These are phyloP conservation scores for Wiebesia pumilae DNA, from an alignment of 1,140 invertebrate genomes.

Conservation along the genomic window DNA sequence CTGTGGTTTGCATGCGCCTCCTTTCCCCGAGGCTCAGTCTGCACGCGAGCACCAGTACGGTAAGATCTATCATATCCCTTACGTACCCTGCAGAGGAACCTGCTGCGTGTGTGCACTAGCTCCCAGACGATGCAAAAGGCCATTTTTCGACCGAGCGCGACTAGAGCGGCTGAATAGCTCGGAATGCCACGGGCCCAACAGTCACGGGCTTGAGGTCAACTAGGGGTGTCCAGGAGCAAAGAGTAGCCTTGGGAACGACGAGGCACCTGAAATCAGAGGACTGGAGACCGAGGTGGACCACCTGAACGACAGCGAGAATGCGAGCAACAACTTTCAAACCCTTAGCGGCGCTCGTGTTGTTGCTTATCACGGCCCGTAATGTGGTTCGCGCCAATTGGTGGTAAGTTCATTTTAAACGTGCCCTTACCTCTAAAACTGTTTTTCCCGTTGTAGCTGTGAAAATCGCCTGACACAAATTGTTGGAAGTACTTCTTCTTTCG, in stretches of 20 bases:
- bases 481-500: too few species aligned
- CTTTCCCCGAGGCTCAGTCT: constrained; percentile 65
- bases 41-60: constrained; percentile 69
- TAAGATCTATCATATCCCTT: constrained; percentile 50
- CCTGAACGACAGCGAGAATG: neutral
- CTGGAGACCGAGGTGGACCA: neutral
- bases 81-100: neutral
- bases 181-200: neutral
- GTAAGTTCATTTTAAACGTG: constrained; percentile 59
- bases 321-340: neutral
- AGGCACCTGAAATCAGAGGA: neutral
- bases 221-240: too few species aligned
- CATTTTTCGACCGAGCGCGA: neutral
- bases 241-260: too few species aligned
- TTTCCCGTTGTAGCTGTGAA: too few species aligned
- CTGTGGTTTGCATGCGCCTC: constrained; percentile 49
- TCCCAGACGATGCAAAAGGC: neutral
- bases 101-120: too few species aligned
- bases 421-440: too few species aligned
- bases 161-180: too few species aligned
- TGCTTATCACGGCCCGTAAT: constrained; percentile 67
- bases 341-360: constrained; percentile 60
- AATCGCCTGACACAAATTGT: too few species aligned
- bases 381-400: constrained; percentile 72
- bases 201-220: neutral